phyloP scores from a whole-genome alignment of 2,888 invertebrate species.

The Agonopterix arenella region DNA sequence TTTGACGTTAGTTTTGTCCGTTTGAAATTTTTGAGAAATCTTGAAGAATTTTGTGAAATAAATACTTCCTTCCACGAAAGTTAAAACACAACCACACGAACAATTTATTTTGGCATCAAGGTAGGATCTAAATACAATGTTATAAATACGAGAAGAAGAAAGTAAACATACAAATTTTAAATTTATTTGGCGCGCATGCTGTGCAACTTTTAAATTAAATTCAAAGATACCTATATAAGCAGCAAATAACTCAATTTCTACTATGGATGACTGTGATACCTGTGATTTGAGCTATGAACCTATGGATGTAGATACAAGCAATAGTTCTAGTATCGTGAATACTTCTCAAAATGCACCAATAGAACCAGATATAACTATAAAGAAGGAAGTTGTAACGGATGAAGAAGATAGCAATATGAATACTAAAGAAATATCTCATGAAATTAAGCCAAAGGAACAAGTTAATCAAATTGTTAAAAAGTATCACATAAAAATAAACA shows the following conservation, averaged over 20 bases:
- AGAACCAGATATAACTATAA: neutral
- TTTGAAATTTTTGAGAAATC: no score
- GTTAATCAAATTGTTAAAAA: conserved; percentile 24
- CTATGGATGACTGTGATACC: conserved; percentile 19
- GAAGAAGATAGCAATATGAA: neutral
- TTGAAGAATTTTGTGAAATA: no score
- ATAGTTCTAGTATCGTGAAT: conserved; percentile 48
- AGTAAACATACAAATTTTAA: no score
- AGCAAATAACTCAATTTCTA: neutral
- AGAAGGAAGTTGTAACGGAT: conserved; percentile 4
- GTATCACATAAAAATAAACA: conserved; percentile 27
- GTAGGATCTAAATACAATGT: no score
- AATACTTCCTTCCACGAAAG: no score
- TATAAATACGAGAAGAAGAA: no score
- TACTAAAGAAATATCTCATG: neutral
- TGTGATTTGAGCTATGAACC: conserved; percentile 46
- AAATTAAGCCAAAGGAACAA: neutral
- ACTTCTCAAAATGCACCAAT: conserved; percentile 34
- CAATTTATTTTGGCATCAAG: no score
- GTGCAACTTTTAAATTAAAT: no score
- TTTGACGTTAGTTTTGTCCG: no score
- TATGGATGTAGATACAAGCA: conserved; percentile 63
- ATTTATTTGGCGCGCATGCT: no score
- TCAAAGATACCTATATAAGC: no score
- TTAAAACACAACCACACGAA: no score